Evolutionary conservation across 2,797 vertebrate genomes (phyloP).

Genomic region (Alca torda): DNA sequence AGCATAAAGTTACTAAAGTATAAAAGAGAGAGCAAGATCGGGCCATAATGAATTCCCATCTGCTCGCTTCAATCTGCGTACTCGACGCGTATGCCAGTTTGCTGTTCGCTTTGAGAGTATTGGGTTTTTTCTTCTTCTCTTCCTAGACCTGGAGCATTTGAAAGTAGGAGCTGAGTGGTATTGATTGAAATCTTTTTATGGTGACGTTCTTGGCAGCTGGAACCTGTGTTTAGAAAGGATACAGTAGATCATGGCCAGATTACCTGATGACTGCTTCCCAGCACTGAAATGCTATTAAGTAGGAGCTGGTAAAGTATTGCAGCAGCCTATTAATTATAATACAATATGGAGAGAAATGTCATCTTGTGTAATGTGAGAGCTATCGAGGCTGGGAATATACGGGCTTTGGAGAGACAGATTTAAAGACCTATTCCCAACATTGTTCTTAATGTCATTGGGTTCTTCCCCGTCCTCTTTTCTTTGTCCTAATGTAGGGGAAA

Average conservation of each 20-base stretch:
- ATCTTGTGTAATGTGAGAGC: constrained; percentile 44
- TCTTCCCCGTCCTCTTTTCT: constrained; percentile 21
- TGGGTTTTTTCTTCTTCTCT: constrained; percentile 13
- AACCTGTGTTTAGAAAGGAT: constrained; percentile 54
- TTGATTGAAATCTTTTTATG: constrained; percentile 58
- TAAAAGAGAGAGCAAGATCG: constrained; percentile 43
- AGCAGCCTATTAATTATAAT: constrained; percentile 62
- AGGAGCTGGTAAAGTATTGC: constrained; percentile 63
- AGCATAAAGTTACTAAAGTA: constrained; percentile 41
- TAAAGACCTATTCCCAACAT: constrained; percentile 37
- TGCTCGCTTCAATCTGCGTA: constrained; percentile 60
- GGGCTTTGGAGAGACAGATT: constrained; percentile 47
- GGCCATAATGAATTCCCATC: constrained; percentile 61
- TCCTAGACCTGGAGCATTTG: constrained; percentile 48
- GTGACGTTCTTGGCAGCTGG: constrained; percentile 54
- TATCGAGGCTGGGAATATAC: constrained; percentile 34
- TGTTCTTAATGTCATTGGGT: background rate
- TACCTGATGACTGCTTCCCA: constrained; percentile 61
- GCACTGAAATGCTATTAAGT: constrained; percentile 58
- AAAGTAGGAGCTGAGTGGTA: constrained; percentile 44
- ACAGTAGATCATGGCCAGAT: constrained; percentile 45
- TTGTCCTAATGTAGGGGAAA: background rate
- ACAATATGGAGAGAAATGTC: constrained; percentile 50
- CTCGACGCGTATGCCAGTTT: constrained; percentile 45
- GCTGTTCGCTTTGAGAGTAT: constrained; percentile 56